Evolutionary conservation across 2,797 vertebrate genomes (phyloP), one percentile per base, ranked within the genome.

Genomic region (Bucorvus abyssinicus): DNA sequence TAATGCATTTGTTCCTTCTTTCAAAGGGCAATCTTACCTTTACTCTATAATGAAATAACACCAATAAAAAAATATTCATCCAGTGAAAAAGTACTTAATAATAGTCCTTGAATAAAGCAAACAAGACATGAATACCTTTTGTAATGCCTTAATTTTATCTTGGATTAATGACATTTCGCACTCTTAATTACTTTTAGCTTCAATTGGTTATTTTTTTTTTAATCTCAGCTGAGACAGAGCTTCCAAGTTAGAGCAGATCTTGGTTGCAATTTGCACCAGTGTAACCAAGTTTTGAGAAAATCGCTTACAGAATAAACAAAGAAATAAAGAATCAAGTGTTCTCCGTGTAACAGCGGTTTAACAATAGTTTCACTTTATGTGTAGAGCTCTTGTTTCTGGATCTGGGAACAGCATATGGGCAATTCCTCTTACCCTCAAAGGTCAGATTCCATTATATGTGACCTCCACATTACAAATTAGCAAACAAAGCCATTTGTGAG

Each of bases 371-470:
- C 68, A 83, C 83, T 93, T 91, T 47, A 76, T 91, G 94, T 83
- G 84, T 95, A 87, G 85, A 63, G 71, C 94, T 96, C 96, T 97
- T 96, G 96, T 97, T 96, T 95, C 90, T 85, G 85, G 73, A 71
- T 87, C 95, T 95, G 94, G 94, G 94, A 97, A 97, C 93, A 87
- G 88, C 84, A 96, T 96, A 97, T 63, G 89, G 89, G 60, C 91
- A 97, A 92, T 93, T 95, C 92, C 93, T 95, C 94, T 97, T 93
- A 94, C 93, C 77, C 96, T 95, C 36, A 38, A 94, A 97, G 96
- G 96, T 96, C 96, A 96, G 94, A 97, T 95, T 97, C 94, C 96
- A 95, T 96, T 92, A 94, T 84, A 92, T 78, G 79, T 97, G 95
- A 95, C 92, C 85, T 89, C 88, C 69, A 86, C 68, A 86, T 83